Conservation (phyloP, 2,888 invertebrate species). For the Phania funesta region DNA sequence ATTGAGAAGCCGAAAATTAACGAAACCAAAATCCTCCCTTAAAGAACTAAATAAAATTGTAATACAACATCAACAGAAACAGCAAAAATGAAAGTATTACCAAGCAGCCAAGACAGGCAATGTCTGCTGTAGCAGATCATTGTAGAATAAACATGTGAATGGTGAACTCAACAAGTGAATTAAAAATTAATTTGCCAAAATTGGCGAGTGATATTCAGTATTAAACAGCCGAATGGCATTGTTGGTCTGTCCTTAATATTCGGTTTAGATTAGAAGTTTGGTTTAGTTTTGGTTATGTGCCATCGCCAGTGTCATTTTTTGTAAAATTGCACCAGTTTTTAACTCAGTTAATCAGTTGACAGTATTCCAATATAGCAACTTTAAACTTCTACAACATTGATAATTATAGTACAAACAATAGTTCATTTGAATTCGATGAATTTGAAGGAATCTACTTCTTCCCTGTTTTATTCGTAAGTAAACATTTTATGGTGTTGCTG, state of each 20-base stretch:
- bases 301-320: no score
- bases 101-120: conserved; percentile 26
- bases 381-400: no score
- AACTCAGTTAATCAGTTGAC: no score
- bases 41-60: conserved; percentile 64
- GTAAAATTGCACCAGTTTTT: no score
- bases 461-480: conserved; percentile 26
- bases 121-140: conserved; percentile 44
- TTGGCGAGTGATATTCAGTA: neutral
- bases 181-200: conserved; percentile 30
- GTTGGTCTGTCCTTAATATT: neutral
- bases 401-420: no score
- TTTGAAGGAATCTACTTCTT: no score
- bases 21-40: conserved; percentile 64
- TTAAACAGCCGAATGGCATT: neutral
- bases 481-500: conserved; percentile 20
- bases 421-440: no score
- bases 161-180: conserved; percentile 37
- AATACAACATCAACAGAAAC: conserved; percentile 13
- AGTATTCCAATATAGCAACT: no score
- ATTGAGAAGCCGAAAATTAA: conserved; percentile 59
- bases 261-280: no score
- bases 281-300: no score
- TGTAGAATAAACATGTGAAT: conserved; percentile 52
- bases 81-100: conserved; percentile 9